Conservation (phyloP, 2,888 invertebrate genomes). For the Lampropteryx suffumata region DNA sequence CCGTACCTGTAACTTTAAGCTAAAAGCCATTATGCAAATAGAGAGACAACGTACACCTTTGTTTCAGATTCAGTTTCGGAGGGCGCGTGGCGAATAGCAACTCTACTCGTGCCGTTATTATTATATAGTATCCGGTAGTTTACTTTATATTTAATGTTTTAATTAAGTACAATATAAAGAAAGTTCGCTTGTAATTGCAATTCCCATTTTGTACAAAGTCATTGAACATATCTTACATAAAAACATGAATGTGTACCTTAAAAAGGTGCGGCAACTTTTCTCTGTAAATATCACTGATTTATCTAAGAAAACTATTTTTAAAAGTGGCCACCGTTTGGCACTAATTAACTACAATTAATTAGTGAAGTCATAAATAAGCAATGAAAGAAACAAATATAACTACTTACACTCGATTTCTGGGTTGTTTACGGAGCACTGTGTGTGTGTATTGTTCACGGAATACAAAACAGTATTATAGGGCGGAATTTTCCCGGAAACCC, state of each 20-base stretch:
- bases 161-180: constrained; percentile 47
- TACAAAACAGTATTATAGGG: too few relatives aligned
- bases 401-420: too few relatives aligned
- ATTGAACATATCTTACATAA: constrained; percentile 60
- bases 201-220: constrained; percentile 63
- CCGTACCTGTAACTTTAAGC: constrained; percentile 22
- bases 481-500: too few relatives aligned
- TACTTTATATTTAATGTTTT: constrained; percentile 34
- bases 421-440: constrained; percentile 15
- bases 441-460: background rate
- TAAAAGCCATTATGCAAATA: constrained; percentile 24
- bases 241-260: constrained; percentile 27
- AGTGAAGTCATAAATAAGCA: too few relatives aligned
- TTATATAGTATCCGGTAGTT: constrained; percentile 69
- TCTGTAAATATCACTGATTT: background rate
- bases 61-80: constrained; percentile 62
- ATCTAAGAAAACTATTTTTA: background rate
- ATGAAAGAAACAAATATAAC: constrained; percentile 25
- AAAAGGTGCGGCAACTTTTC: constrained; percentile 18
- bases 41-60: constrained; percentile 35
- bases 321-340: too few relatives aligned
- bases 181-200: constrained; percentile 34
- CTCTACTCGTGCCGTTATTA: constrained; percentile 54
- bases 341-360: too few relatives aligned
- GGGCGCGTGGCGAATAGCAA: constrained; percentile 55